Percentiles rank a stretch among this genome's conserved stretches.
Conservation (phyloP, 2,888 invertebrate species). For the Agrochola lychnidis region DNA sequence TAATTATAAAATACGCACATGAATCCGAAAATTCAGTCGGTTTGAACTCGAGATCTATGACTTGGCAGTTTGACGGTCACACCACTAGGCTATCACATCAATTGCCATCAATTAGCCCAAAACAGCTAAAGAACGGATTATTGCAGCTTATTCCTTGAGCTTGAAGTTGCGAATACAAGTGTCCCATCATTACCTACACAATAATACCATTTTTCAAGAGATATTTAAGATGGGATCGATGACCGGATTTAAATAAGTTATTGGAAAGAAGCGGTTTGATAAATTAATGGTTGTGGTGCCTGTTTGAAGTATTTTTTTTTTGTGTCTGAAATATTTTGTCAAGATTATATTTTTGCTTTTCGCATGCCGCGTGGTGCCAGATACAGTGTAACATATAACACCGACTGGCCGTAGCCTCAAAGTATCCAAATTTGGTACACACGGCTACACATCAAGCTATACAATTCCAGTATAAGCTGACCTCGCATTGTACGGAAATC, state of each 20-base stretch:
- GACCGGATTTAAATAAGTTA: constrained; percentile 24
- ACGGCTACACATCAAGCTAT: too few relatives aligned
- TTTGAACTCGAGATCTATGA: too few relatives aligned
- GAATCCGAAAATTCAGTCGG: too few relatives aligned
- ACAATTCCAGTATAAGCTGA: too few relatives aligned
- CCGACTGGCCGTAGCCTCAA: background rate
- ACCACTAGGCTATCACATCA: too few relatives aligned
- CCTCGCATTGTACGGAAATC: too few relatives aligned
- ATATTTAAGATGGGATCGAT: background rate
- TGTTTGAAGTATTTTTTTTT: background rate
- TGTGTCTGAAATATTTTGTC: background rate
- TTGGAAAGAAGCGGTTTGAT: background rate
- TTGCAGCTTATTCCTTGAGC: background rate
- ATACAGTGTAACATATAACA: background rate
- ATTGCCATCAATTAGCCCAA: background rate
- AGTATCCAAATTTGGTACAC: background rate
- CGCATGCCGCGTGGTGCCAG: background rate
- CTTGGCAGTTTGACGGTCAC: too few relatives aligned
- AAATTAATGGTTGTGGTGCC: background rate
- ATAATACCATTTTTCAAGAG: constrained; percentile 1
- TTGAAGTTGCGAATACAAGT: background rate
- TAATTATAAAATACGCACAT: too few relatives aligned
- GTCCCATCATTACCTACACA: constrained; percentile 1
- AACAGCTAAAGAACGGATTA: background rate
- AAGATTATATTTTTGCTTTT: background rate